Base-by-base conservation (phyloP, 2,113 vertebrate species). In the Atherinomorus stipes region DNA sequence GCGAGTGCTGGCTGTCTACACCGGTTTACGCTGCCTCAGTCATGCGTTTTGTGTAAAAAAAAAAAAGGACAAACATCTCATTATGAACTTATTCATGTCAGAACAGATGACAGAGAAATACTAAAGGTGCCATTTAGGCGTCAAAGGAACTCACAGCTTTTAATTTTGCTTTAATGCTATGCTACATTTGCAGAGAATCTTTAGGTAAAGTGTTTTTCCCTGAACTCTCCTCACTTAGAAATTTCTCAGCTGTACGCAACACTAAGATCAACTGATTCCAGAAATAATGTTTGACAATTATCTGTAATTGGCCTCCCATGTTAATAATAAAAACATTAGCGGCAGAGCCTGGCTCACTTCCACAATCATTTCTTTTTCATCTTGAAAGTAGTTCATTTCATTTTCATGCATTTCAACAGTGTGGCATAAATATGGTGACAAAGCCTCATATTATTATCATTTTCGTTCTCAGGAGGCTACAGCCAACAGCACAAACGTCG, bases 391-490 rank as follows among this genome's bases (percentile, higher is more conserved):
- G 34, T 51, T 13, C 22, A 4, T 37, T 38, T 13, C n/a, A 25
- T n/a, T 51, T 34, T 34, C 31, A 34, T 34, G 31, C 7, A 31
- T 31, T 3, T 31, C 28, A 31, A 31, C 28, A 31, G 28, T 7
- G 28, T 31, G 28, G 28, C 28, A 31, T 7, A 31, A 31, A 31
- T 7, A 31, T 7, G 7, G 28, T 31, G 28, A 31, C 28, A 28
- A 28, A 28, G 72, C 42, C 37, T 1, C 13, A 23, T 12, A 54
- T 73, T 67, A 65, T 61, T 64, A 21, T 15, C 22, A n/a, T 34
- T 34, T 34, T 31, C n/a, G 31, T 19, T 76, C 81, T 83, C 71
- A 13, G 25, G 62, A 76, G 80, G 50, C 31, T 65, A 49, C 44
- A 50, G 49, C 64, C 53, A 13, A 28, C 64, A 40, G 68, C 23